Evolutionary conservation across 2,888 invertebrate genomes (phyloP).

Genomic region (Catocala fraxini): DNA sequence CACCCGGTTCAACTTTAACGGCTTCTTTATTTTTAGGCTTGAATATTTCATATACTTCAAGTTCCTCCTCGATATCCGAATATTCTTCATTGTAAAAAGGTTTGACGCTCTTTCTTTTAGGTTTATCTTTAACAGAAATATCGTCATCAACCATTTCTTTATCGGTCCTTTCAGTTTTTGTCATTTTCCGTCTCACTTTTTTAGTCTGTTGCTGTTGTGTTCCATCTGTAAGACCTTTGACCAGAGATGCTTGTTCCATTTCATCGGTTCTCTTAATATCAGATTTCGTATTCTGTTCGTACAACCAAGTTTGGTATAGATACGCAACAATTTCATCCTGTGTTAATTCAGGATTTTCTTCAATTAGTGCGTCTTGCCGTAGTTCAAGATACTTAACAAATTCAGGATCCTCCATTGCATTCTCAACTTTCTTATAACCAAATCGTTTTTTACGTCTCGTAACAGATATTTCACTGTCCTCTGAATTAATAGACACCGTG

Average conservation of each 20-base stretch:
- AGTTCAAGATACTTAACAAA: conserved; percentile 84
- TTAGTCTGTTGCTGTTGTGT: conserved; percentile 57
- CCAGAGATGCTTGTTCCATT: conserved; percentile 66
- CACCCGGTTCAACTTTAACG: conserved; percentile 32
- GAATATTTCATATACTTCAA: conserved; percentile 71
- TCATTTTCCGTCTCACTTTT: conserved; percentile 56
- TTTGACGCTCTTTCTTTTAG: conserved; percentile 72
- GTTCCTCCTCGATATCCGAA: conserved; percentile 74
- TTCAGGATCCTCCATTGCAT: conserved; percentile 68
- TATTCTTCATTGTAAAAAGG: conserved; percentile 78
- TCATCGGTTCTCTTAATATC: conserved; percentile 67
- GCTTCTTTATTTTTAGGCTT: conserved; percentile 40
- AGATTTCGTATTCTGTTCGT: conserved; percentile 56
- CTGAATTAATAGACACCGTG: conserved; percentile 52
- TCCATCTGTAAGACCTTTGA: conserved; percentile 69
- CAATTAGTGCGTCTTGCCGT: conserved; percentile 79
- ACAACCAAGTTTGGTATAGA: conserved; percentile 83
- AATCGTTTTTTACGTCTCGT: conserved; percentile 57
- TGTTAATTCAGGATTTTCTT: conserved; percentile 84
- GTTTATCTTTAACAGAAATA: conserved; percentile 66
- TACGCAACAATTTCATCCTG: conserved; percentile 80
- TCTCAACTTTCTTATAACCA: conserved; percentile 43
- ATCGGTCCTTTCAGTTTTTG: conserved; percentile 61
- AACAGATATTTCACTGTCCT: conserved; percentile 58
- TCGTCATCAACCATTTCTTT: conserved; percentile 56